Conservation (phyloP, 2,113 vertebrate genomes). For the Gadus chalcogrammus region DNA sequence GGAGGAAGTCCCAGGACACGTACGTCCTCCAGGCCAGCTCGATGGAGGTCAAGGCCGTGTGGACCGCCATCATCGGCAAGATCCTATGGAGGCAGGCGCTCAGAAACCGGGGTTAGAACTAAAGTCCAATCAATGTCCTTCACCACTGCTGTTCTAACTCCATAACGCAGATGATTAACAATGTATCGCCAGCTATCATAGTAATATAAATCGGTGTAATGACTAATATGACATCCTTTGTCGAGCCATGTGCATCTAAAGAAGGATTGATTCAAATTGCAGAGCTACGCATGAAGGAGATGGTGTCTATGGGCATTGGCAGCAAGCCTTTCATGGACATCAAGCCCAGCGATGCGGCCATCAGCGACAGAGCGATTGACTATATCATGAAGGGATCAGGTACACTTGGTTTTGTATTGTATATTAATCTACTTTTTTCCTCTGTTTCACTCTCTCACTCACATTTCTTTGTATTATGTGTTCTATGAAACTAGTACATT, state of each 20-base stretch:
- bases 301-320: constrained; percentile 82
- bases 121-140: not conserved
- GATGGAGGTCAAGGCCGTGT: constrained; percentile 73
- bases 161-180: not conserved
- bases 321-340: constrained; percentile 83
- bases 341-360: constrained; percentile 78
- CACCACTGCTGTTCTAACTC: not conserved
- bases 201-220: not conserved
- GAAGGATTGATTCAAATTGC: constrained; percentile 3
- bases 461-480: no score
- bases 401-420: constrained; percentile 32
- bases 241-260: not conserved
- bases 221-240: not conserved
- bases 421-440: not conserved
- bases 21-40: constrained; percentile 80
- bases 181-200: no score
- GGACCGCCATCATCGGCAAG: constrained; percentile 78
- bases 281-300: constrained; percentile 82
- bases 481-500: no score
- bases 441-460: no score
- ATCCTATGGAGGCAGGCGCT: constrained; percentile 85
- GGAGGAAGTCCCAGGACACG: constrained; percentile 81
- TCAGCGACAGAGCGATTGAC: constrained; percentile 74
- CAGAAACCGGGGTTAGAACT: constrained; percentile 75
- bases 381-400: constrained; percentile 78